A percentile compares a stretch with the other conserved stretches of the same genome.
Conservation (phyloP, 2,113 vertebrate genomes). For the Neolamprologus longior region DNA sequence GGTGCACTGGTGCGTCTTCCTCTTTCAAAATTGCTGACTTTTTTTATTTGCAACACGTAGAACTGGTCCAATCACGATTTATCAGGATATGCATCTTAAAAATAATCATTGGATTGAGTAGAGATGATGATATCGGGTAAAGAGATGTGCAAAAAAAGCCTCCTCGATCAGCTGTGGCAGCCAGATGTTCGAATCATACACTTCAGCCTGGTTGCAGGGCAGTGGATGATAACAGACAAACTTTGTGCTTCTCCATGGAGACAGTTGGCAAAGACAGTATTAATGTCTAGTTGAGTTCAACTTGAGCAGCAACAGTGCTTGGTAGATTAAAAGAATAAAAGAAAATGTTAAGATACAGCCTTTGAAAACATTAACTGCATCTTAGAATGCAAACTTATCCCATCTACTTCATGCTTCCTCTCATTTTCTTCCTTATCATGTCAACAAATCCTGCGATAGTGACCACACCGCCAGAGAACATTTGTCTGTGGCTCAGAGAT, state of each 20-base stretch:
- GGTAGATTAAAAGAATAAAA: not conserved
- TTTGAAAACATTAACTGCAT: not conserved
- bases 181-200: slow-evolving; percentile 32
- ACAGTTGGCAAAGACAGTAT: slow-evolving; percentile 45
- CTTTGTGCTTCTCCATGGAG: slow-evolving; percentile 35
- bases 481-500: not conserved
- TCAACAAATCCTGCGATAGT: not conserved
- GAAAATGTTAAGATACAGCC: not conserved
- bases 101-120: slow-evolving; percentile 3
- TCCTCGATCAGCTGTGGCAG: slow-evolving; percentile 27
- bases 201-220: slow-evolving; percentile 19
- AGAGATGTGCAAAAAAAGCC: slow-evolving; percentile 5
- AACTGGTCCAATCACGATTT: not conserved
- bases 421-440: not conserved
- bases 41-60: not conserved
- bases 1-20: fast-evolving
- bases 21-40: not conserved
- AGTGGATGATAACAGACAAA: slow-evolving; percentile 23
- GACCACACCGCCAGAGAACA: not conserved
- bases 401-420: not conserved
- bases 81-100: slow-evolving; percentile 1
- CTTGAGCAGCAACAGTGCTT: not conserved
- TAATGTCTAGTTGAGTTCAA: not conserved
- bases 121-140: slow-evolving; percentile 13
- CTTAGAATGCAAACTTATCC: not conserved